Evolutionary conservation across 2,113 vertebrate genomes (phyloP).

Genomic region (Octodon degus): DNA sequence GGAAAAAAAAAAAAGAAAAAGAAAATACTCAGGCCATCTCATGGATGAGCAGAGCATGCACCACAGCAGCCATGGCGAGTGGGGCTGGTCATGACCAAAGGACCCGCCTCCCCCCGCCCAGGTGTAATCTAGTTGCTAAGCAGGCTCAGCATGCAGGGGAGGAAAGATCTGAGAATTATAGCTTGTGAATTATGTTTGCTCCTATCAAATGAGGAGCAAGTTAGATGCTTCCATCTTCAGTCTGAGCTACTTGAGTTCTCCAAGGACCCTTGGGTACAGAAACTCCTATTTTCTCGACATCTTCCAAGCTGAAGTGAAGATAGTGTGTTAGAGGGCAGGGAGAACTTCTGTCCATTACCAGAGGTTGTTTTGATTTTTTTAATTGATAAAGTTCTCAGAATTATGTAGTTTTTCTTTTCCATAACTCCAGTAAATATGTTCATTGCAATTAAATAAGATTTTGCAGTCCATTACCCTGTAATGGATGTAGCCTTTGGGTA

Average conservation of each 20-base stretch:
- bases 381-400: slow-evolving; percentile 39
- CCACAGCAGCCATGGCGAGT: neutral
- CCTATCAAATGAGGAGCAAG: neutral
- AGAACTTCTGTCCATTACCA: neutral
- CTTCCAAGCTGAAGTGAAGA: neutral
- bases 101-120: too few species aligned
- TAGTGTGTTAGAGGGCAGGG: neutral
- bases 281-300: slow-evolving; percentile 7
- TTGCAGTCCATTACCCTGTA: slow-evolving; percentile 78
- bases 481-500: slow-evolving; percentile 73
- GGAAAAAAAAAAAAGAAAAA: too few species aligned
- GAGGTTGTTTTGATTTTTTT: slow-evolving; percentile 35
- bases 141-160: neutral
- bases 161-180: slow-evolving; percentile 4
- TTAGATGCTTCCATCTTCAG: neutral
- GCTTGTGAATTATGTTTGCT: neutral
- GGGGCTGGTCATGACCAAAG: neutral
- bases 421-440: slow-evolving; percentile 67
- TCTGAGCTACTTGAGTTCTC: neutral
- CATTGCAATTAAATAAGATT: slow-evolving; percentile 77
- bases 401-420: slow-evolving; percentile 39
- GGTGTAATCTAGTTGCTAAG: neutral
- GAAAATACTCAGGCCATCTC: neutral
- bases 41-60: neutral
- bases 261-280: neutral